Conservation (phyloP, 2,888 invertebrate genomes). For the Rhingia campestris region DNA sequence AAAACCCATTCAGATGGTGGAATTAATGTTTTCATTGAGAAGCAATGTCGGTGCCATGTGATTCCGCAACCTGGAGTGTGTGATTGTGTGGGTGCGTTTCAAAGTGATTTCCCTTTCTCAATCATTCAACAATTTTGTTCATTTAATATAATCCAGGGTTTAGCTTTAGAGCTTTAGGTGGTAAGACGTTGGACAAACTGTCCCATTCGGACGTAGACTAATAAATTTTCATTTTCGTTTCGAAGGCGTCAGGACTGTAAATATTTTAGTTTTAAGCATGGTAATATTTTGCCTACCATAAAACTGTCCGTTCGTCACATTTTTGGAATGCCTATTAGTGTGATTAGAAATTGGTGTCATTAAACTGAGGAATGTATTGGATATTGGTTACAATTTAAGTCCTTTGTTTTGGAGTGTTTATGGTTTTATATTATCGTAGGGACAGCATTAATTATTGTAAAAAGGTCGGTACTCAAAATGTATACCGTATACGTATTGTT, state of each 20-base stretch:
- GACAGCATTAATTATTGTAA: too few species aligned
- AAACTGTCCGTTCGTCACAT: slow-evolving; percentile 10
- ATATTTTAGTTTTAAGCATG: slow-evolving; percentile 3
- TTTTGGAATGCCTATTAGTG: background rate
- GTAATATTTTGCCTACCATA: slow-evolving; percentile 18
- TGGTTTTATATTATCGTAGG: too few species aligned
- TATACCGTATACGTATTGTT: too few species aligned
- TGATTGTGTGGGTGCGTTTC: too few species aligned
- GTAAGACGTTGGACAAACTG: background rate
- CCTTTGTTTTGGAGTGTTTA: too few species aligned
- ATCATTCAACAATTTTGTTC: background rate
- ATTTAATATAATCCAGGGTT: background rate
- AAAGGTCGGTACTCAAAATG: too few species aligned
- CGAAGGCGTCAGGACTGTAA: slow-evolving; percentile 9
- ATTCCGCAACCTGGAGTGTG: too few species aligned
- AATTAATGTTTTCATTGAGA: slow-evolving; percentile 31
- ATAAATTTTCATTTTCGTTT: slow-evolving; percentile 21
- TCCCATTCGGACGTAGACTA: background rate
- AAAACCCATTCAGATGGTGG: slow-evolving; percentile 13
- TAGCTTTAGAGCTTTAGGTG: background rate
- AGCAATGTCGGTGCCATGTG: background rate
- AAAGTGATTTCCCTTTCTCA: too few species aligned
- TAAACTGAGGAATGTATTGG: background rate
- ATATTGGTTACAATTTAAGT: background rate
- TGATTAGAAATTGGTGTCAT: background rate